Percentiles rank a stretch among this genome's conserved stretches.
These are phyloP conservation scores for Bactericera cockerelli DNA, from an alignment of 1,140 invertebrate species.

Conservation along the genomic window DNA sequence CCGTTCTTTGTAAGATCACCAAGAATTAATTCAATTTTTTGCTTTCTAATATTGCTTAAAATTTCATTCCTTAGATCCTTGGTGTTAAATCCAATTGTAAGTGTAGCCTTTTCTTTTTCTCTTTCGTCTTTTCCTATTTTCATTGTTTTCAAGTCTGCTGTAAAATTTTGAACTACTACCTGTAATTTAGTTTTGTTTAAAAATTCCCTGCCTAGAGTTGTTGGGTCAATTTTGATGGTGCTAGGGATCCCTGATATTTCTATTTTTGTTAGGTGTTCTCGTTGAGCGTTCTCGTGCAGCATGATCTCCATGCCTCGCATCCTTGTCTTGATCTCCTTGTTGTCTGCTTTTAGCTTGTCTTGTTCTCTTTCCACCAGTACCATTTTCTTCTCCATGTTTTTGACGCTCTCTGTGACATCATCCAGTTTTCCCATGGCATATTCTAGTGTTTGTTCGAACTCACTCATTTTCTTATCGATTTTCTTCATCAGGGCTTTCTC, in stretches of 20 bases:
- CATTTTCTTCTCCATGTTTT: neutral
- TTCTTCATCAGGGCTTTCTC: neutral
- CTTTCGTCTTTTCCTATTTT: neutral
- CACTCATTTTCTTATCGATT: neutral
- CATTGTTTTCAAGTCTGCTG: neutral
- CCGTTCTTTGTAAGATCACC: neutral
- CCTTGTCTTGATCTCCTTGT: neutral
- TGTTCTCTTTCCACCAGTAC: neutral
- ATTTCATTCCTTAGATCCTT: conserved; percentile 9
- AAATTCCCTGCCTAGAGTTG: neutral
- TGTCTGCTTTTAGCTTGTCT: neutral
- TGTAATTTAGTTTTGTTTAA: neutral
- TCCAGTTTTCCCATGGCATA: neutral
- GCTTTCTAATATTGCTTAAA: conserved; percentile 3
- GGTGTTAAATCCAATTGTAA: neutral
- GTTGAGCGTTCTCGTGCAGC: neutral
- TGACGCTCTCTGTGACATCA: neutral
- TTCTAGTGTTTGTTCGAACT: neutral
- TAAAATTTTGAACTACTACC: conserved; percentile 9
- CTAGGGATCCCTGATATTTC: conserved; percentile 3
- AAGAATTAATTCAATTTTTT: conserved; percentile 5
- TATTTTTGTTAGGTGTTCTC: neutral
- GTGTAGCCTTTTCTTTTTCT: neutral
- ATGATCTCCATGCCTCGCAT: neutral
- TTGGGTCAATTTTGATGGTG: neutral